Percentiles rank a stretch among this genome's conserved stretches.
Evolutionary conservation across 2,113 vertebrate species (phyloP).

Genomic region (Hypanus sabinus): DNA sequence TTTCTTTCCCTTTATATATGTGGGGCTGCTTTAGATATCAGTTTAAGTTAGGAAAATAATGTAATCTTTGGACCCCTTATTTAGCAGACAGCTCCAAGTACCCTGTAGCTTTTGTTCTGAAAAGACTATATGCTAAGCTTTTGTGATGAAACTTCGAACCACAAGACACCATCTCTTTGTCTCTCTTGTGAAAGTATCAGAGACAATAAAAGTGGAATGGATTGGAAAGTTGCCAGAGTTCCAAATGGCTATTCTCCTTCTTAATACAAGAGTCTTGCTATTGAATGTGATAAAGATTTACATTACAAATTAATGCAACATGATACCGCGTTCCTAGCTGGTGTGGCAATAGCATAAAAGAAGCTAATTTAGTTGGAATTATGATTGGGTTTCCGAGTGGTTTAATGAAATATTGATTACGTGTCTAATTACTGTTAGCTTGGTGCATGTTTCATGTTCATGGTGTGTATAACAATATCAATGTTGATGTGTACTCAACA

Average conservation of each 20-base stretch:
- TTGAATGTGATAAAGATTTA: constrained; percentile 24
- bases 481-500: neutral
- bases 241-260: constrained; percentile 8
- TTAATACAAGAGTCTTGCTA: neutral
- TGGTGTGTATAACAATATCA: neutral
- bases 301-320: constrained; percentile 22
- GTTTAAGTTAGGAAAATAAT: neutral
- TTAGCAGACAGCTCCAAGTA: neutral
- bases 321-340: neutral
- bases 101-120: neutral
- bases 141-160: neutral
- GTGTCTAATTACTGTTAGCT: neutral
- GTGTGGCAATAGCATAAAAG: neutral
- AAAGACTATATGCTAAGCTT: neutral
- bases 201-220: neutral
- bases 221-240: constrained; percentile 19
- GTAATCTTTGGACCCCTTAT: neutral
- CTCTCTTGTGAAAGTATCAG: neutral
- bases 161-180: constrained; percentile 10
- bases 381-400: neutral
- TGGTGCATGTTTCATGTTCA: neutral
- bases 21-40: neutral
- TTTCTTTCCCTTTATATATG: neutral
- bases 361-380: neutral
- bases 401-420: neutral